Base-by-base conservation (phyloP, 2,888 invertebrate species). In the Chrysolina oricalcia region DNA sequence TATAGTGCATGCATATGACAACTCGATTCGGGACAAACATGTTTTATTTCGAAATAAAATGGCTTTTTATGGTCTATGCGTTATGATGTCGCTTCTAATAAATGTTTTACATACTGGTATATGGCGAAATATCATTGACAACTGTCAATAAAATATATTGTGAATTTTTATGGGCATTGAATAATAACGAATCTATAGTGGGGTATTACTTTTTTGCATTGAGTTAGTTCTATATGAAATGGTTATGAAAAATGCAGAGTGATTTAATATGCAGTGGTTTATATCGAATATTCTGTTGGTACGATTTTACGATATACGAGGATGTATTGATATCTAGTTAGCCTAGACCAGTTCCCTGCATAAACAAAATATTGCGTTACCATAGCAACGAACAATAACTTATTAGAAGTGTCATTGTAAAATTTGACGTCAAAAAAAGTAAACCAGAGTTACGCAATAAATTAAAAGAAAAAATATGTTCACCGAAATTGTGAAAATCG, bases 21-120 rank as follows among this genome's bases (percentile, higher is more conserved):
- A 77, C 72, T 75, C 74, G 76, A 77, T 77, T 75, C 74, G 72
- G 41, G 72, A 69, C 66, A 65, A 77, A 81, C 80, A 78, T 65
- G 79, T 77, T 81, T 80, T 80, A 79, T 81, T 81, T 77, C 70
- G 76, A 78, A 80, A 78, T 81, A 82, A 81, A 82, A 82, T 80
- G 74, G 80, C 75, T 76, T 81, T 79, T 80, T 78, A 80, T 80
- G 75, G 77, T 68, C 50, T 53, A 59, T 78, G 74, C 76, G 72
- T 73, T 56, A 72, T 73, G 67, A 76, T 72, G 81, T 81, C 78
- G 74, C 73, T 79, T 78, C 78, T 80, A 80, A 82, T 82, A 81
- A 80, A 82, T 79, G 81, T 80, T 81, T 78, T 74, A 82, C 81
- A 81, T 79, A 75, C 67, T 50, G 59, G 41, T 66, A 27, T 64